Evolutionary conservation across 2,113 vertebrate species (phyloP), one percentile per base, ranked within the genome.

Genomic region (Chitala chitala): DNA sequence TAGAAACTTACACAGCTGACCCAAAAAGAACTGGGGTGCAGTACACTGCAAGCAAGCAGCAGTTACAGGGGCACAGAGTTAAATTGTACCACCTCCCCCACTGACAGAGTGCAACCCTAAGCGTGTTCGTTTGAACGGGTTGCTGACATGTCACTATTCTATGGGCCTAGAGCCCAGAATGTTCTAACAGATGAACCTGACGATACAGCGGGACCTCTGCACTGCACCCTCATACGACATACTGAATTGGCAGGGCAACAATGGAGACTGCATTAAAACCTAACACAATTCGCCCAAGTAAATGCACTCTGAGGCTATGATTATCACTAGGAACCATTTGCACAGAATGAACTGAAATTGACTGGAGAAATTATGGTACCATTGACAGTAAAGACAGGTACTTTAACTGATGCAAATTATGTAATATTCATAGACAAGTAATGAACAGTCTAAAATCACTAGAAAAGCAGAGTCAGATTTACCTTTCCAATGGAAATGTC

Each of bases 121-220:
- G 88, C 87, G 87, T 84, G 84, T 89, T 90, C 84, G 74, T 89
- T 87, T 90, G 77, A 91, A 90, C 84, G 81, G 85, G 82, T 84
- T 92, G 90, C 89, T 92, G 89, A 90, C 89, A 87, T 82, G 84
- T 85, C 88, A 90, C 83, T 89, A 88, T 90, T 90, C 82, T 82
- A 81, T 87, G 86, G 89, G 89, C 86, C 85, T 82, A 63, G 73
- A 86, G 86, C 87, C 88, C 88, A 90, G 89, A 91, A 90, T 78
- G 86, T 89, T 91, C 90, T 82, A 87, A 85, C 79, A 83, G 72
- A 80, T 83, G 73, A 88, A 87, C 84, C 85, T 88, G 81, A 75
- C 84, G 84, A 83, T 83, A 84, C 79, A 78, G 78, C 77, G 64
- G 36, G 50, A 81, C 79, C 84, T 74, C 80, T 63, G 81, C 77